phyloP scores from a whole-genome alignment of 2,797 vertebrate genomes.

The Liasis olivaceus region DNA sequence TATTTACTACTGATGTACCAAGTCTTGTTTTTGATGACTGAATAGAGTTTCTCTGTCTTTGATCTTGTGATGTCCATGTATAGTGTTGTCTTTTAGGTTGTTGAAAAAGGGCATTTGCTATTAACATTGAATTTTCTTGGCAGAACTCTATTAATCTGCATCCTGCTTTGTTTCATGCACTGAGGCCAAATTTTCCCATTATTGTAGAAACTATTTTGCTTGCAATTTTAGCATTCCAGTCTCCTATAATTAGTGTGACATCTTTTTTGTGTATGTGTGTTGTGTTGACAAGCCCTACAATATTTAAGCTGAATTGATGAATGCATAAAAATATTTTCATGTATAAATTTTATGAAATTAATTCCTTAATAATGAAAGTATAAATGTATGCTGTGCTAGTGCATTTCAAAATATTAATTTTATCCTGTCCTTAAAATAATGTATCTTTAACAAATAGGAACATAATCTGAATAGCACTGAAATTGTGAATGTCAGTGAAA shows the following conservation, averaged over 20 bases:
- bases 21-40: not conserved
- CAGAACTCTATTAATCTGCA: not conserved
- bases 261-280: not conserved
- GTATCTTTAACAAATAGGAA: not conserved
- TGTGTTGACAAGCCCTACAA: not conserved
- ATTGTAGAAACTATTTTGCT: not conserved
- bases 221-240: not conserved
- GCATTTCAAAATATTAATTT: not conserved
- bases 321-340: not conserved
- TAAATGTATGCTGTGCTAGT: not conserved
- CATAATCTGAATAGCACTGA: not conserved
- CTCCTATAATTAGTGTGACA: not conserved
- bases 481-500: not conserved
- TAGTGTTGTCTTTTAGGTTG: not conserved
- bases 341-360: not conserved
- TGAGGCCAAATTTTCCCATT: not conserved
- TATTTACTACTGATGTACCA: not conserved
- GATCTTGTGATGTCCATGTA: not conserved
- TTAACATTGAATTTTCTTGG: not conserved
- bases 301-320: not conserved
- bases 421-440: not conserved
- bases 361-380: not conserved
- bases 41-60: not conserved
- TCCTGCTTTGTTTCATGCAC: not conserved
- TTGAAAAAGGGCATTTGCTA: not conserved